phyloP scores from a whole-genome alignment of 2,113 vertebrate species.

The Psophia crepitans region DNA sequence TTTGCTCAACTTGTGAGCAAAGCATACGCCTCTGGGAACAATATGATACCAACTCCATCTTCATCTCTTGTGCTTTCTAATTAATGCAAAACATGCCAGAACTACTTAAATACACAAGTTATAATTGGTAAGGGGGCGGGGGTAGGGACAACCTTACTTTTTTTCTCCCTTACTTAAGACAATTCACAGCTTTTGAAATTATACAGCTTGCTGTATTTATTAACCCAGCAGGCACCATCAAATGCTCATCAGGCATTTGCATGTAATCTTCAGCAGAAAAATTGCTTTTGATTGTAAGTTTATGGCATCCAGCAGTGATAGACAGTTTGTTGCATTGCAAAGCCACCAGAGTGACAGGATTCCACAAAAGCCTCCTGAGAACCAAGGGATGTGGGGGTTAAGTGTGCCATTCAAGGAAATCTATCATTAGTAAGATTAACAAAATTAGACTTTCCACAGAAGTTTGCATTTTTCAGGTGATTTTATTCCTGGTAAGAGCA shows the following conservation, averaged over 20 bases:
- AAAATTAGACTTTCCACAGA: background rate
- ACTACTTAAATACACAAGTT: background rate
- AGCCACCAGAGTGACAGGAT: background rate
- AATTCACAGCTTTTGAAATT: background rate
- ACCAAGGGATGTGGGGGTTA: background rate
- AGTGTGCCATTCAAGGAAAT: background rate
- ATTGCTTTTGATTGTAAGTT: background rate
- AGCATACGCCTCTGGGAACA: background rate
- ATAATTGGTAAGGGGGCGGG: background rate
- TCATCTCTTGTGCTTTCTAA: background rate
- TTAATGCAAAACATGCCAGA: background rate
- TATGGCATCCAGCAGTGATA: background rate
- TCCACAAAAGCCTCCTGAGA: background rate
- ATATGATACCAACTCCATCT: background rate
- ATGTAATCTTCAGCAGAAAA: background rate
- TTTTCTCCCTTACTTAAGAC: background rate
- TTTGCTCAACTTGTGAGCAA: background rate
- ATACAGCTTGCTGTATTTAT: background rate
- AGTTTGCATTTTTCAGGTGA: background rate
- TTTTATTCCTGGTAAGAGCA: background rate
- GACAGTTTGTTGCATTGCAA: background rate
- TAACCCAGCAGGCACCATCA: background rate
- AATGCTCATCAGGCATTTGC: background rate
- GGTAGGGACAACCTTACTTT: background rate
- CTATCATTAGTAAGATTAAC: background rate